Conservation (phyloP, 2,888 invertebrate species). For the Orthosia gracilis region DNA sequence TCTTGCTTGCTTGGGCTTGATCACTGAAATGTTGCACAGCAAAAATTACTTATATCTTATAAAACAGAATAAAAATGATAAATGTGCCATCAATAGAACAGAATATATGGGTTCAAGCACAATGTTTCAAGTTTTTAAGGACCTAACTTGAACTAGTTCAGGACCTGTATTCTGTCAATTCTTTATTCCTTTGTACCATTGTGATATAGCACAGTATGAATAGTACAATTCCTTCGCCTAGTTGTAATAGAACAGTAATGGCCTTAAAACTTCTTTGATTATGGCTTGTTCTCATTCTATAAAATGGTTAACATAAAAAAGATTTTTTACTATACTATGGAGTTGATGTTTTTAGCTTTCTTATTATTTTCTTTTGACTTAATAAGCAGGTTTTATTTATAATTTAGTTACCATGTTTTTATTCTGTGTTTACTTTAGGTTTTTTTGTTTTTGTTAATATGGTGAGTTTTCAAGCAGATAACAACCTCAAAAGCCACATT, state of each 20-base stretch:
- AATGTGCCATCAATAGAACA: neutral
- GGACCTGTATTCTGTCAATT: neutral
- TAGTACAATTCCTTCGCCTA: neutral
- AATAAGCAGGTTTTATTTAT: neutral
- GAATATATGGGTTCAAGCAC: neutral
- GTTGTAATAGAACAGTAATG: neutral
- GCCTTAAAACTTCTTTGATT: neutral
- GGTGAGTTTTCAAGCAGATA: slow-evolving; percentile 9
- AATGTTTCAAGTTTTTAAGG: neutral
- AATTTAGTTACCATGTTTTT: neutral
- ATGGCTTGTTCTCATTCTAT: neutral
- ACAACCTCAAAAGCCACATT: slow-evolving; percentile 33
- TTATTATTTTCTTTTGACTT: neutral
- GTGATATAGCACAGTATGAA: slow-evolving; percentile 1
- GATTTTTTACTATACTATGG: neutral
- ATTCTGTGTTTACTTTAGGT: slow-evolving; percentile 20
- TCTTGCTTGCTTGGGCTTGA: neutral
- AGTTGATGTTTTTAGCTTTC: neutral
- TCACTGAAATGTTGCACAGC: neutral
- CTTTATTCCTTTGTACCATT: neutral
- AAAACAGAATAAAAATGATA: neutral
- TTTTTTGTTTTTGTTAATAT: slow-evolving; percentile 15
- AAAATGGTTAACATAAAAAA: neutral
- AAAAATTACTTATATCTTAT: neutral
- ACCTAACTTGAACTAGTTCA: neutral